Evolutionary conservation across 2,888 invertebrate genomes (phyloP), one percentile per base, ranked within the genome.

Genomic region (Troides helena): DNA sequence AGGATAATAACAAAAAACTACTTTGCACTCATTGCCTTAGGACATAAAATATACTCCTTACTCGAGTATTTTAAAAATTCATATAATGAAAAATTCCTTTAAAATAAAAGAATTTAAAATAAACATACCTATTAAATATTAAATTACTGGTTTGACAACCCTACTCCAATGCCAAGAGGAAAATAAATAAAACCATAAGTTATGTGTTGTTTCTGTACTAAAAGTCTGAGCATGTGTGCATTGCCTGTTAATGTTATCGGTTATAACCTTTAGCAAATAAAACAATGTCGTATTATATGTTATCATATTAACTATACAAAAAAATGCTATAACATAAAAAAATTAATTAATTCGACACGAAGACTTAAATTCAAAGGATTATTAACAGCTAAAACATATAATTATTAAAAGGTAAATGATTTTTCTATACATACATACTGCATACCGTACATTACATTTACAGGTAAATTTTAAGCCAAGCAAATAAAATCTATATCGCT

Each of bases 121-220:
- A 21, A 21, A 39, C 10, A 12, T 14, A 14, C 14, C 14, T 46
- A 14, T 46, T 46, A 46, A 10, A 46, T 46, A 46, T 46, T 46
- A 2, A 46, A 46, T 46, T 46, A 46, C 46, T 1, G 7, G 10
- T 6, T 4, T 64, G 61, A 61, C 69, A 69, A 62, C 65, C 65
- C 69, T 69, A 62, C 1, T 1, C 14, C 21, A 39, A 39, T 53
- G 53, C 53, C 50, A 63, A 30, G 59, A 67, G 67, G 67, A 67
- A 67, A 70, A 70, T 64, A 70, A 70, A 70, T 67, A 64, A 60
- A 60, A 67, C 25, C 18, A 43, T 62, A 67, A 64, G 59, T 70
- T 59, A 70, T 50, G 62, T 53, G 46, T 70, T 63, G 59, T 66
- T 63, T 67, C 53, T 64, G 59, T n/a, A 53, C 59, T 59, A 46